phyloP scores from a whole-genome alignment of 1,140 invertebrate species.

The Drosophila ohnishii region DNA sequence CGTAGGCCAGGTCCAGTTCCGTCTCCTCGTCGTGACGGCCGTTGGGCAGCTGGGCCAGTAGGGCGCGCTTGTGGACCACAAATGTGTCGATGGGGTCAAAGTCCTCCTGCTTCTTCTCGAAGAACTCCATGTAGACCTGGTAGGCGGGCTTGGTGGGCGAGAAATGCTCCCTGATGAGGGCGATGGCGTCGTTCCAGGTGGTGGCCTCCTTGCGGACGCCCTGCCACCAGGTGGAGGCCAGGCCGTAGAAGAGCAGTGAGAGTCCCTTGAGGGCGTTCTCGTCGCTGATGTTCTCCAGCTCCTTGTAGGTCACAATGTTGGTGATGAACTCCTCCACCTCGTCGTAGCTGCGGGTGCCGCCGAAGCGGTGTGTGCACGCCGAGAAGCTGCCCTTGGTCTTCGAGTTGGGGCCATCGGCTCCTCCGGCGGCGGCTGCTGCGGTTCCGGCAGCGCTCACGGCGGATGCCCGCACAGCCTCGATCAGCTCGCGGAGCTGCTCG shows the following conservation, averaged over 20 bases:
- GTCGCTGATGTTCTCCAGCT: constrained; percentile 75
- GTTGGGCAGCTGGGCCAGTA: constrained; percentile 75
- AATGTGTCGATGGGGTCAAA: constrained; percentile 70
- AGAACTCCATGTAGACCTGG: constrained; percentile 78
- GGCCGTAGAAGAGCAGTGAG: constrained; percentile 78
- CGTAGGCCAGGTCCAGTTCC: constrained; percentile 77
- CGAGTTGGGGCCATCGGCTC: constrained; percentile 11
- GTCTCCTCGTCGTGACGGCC: constrained; percentile 76
- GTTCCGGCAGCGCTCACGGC: constrained; percentile 42
- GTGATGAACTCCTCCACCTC: constrained; percentile 77
- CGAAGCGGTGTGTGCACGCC: constrained; percentile 58
- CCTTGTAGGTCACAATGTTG: constrained; percentile 68
- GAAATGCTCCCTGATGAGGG: constrained; percentile 71
- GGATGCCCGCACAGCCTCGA: constrained; percentile 58
- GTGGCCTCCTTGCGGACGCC: constrained; percentile 80
- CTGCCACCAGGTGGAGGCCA: constrained; percentile 84
- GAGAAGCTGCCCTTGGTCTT: constrained; percentile 73
- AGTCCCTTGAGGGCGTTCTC: constrained; percentile 82
- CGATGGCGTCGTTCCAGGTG: constrained; percentile 73
- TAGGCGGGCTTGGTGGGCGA: constrained; percentile 74
- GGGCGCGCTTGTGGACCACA: constrained; percentile 72
- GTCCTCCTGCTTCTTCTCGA: constrained; percentile 70
- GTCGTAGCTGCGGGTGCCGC: constrained; percentile 66
- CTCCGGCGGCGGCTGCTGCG: constrained; percentile 47
- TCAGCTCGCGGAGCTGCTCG: constrained; percentile 65